Percentiles rank a stretch among this genome's conserved stretches.
phyloP scores from a whole-genome alignment of 1,140 invertebrate species.

The Bombus sylvicola region DNA sequence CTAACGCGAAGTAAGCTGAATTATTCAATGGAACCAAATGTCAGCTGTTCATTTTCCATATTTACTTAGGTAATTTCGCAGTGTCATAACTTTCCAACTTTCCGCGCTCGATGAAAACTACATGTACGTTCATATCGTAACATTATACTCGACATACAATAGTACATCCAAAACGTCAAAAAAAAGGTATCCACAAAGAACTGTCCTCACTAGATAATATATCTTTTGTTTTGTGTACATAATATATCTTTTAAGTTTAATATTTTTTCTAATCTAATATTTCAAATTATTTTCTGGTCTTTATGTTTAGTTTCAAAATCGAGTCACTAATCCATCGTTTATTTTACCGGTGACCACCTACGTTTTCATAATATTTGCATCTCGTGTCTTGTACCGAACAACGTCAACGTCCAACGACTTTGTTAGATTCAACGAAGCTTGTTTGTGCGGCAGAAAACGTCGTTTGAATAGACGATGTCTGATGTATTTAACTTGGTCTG shows the following conservation, averaged over 20 bases:
- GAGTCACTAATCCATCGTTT: neutral
- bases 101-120: neutral
- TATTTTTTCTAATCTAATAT: neutral
- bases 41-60: slow-evolving; percentile 3
- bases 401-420: neutral
- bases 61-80: neutral
- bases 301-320: neutral
- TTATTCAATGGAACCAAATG: neutral
- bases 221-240: neutral
- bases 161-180: neutral
- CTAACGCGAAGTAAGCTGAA: neutral
- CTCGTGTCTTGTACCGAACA: neutral
- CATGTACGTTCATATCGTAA: neutral
- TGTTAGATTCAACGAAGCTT: slow-evolving; percentile 1
- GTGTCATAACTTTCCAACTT: neutral
- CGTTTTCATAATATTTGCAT: slow-evolving; percentile 19
- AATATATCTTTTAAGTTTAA: neutral
- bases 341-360: neutral
- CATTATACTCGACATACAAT: neutral
- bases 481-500: slow-evolving; percentile 15
- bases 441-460: neutral
- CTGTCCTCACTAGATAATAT: neutral
- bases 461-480: slow-evolving; percentile 17
- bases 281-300: too few relatives aligned
- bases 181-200: neutral